Percentiles rank a stretch among this genome's conserved stretches.
phyloP scores from a whole-genome alignment of 2,888 invertebrate genomes.

The Pristionchus arcanus region DNA sequence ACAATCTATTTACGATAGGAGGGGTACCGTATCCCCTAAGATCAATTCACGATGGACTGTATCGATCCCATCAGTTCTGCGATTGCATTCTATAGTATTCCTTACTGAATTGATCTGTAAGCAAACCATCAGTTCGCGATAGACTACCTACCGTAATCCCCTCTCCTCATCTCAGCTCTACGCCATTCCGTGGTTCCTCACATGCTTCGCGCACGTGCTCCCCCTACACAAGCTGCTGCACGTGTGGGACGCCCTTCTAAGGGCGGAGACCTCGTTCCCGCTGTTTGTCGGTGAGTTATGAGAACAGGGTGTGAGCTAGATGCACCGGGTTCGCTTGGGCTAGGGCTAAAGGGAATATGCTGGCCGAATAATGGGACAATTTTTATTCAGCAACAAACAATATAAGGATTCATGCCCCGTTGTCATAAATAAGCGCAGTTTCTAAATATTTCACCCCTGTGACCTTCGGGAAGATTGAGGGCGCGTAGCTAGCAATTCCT shows the following conservation, averaged over 20 bases:
- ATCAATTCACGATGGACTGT: too few species aligned
- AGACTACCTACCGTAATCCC: neutral
- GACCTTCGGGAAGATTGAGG: neutral
- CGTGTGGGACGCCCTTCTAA: constrained; percentile 95
- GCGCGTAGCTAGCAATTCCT: neutral
- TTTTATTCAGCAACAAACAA: too few species aligned
- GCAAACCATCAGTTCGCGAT: neutral
- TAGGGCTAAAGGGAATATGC: too few species aligned
- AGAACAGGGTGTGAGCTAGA: too few species aligned
- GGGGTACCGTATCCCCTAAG: neutral
- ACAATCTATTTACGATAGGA: neutral
- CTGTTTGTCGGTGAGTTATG: constrained; percentile 88
- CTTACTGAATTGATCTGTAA: neutral
- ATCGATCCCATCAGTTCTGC: too few species aligned
- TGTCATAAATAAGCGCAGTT: too few species aligned
- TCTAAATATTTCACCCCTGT: too few species aligned
- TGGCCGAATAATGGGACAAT: too few species aligned
- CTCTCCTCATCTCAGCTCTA: constrained; percentile 56
- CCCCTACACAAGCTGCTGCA: constrained; percentile 97
- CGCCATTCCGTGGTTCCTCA: constrained; percentile 73
- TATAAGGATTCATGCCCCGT: too few species aligned
- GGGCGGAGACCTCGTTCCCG: constrained; percentile 94
- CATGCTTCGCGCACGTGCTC: constrained; percentile 89
- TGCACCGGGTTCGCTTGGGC: too few species aligned
- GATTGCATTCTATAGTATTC: too few species aligned